phyloP scores from a whole-genome alignment of 2,888 invertebrate genomes.

The Patella ulyssiponensis region DNA sequence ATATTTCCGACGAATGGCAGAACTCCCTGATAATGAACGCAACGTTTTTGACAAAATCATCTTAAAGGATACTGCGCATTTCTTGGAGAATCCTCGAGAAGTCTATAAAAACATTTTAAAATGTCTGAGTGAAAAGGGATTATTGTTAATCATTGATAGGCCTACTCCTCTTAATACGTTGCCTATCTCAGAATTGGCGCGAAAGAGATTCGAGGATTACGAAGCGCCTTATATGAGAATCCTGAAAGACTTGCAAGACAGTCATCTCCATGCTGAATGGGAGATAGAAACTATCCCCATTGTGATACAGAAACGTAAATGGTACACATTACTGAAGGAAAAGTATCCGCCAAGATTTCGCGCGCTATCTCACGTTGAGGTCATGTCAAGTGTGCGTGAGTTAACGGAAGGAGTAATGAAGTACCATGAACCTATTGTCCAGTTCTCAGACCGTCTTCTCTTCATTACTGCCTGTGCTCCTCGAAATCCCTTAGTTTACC shows the following conservation, averaged over 20 bases:
- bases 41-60: slow-evolving; percentile 61
- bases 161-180: slow-evolving; percentile 62
- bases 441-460: slow-evolving; percentile 65
- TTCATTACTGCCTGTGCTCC: slow-evolving; percentile 62
- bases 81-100: slow-evolving; percentile 58
- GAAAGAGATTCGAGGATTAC: slow-evolving; percentile 53
- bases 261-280: slow-evolving; percentile 66
- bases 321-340: slow-evolving; percentile 65
- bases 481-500: slow-evolving; percentile 41
- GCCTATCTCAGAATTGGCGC: slow-evolving; percentile 64
- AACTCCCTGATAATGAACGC: slow-evolving; percentile 31
- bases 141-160: slow-evolving; percentile 64
- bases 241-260: slow-evolving; percentile 61
- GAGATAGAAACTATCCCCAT: slow-evolving; percentile 66
- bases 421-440: slow-evolving; percentile 64
- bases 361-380: slow-evolving; percentile 60
- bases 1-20: slow-evolving; percentile 54
- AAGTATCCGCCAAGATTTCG: slow-evolving; percentile 67
- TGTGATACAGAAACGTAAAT: slow-evolving; percentile 61
- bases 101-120: slow-evolving; percentile 60
- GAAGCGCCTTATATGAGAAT: slow-evolving; percentile 64
- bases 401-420: slow-evolving; percentile 68
- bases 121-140: slow-evolving; percentile 54
- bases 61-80: slow-evolving; percentile 63
- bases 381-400: slow-evolving; percentile 63